These are phyloP conservation scores for Phyllopteryx taeniolatus DNA, from an alignment of 2,113 vertebrate species.

Conservation along the genomic window DNA sequence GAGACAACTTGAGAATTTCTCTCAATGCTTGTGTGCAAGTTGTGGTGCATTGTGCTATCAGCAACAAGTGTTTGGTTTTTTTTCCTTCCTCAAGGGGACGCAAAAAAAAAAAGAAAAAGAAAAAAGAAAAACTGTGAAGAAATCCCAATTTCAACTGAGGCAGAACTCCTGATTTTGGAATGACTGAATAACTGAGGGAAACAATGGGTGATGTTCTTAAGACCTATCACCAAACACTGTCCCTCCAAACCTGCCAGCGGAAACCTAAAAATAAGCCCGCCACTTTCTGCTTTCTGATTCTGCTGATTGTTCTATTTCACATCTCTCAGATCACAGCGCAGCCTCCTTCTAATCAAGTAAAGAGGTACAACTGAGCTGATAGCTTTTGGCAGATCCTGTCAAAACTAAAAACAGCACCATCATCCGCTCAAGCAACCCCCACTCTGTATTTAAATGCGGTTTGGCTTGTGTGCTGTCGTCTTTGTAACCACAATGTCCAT, in stretches of 20 bases:
- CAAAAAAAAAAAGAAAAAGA: background rate
- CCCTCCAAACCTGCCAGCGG: background rate
- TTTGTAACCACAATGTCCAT: constrained; percentile 12
- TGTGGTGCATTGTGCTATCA: constrained; percentile 26
- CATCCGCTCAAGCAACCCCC: constrained; percentile 8
- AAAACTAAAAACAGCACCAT: constrained; percentile 20
- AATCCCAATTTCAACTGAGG: constrained; percentile 3
- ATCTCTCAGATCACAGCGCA: constrained; percentile 31
- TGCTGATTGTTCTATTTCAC: constrained; percentile 28
- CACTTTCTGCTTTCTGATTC: background rate
- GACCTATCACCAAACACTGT: background rate
- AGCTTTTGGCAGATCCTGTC: constrained; percentile 21
- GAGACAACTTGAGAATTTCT: constrained; percentile 39
- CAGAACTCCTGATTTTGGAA: background rate
- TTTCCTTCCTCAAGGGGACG: constrained; percentile 1
- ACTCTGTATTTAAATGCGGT: constrained; percentile 16
- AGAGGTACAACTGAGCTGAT: background rate
- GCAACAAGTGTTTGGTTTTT: constrained; percentile 12
- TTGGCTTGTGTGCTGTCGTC: background rate
- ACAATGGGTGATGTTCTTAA: background rate
- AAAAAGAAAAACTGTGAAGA: background rate
- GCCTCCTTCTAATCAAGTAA: constrained; percentile 9
- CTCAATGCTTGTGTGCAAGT: constrained; percentile 28
- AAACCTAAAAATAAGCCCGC: background rate
- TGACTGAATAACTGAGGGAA: background rate